Conservation (phyloP, 2,888 invertebrate genomes). For the Drosophila aldrichi region DNA sequence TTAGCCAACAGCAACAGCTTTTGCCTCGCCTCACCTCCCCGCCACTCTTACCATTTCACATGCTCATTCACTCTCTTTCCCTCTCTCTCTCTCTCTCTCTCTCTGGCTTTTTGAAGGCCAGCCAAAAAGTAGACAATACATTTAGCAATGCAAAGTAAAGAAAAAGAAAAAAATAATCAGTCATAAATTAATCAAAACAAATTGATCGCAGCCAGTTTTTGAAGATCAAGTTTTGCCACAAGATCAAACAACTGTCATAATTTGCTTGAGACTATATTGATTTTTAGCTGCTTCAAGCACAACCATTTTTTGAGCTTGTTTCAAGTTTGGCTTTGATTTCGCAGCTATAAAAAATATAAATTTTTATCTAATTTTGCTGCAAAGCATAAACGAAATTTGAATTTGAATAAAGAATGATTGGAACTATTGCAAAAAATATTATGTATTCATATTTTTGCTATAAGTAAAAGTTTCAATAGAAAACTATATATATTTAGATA, state of each 20-base stretch:
- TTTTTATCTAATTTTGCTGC: not conserved
- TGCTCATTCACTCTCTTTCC: not conserved
- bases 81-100: not conserved
- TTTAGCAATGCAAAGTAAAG: slow-evolving; percentile 20
- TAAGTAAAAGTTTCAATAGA: no score
- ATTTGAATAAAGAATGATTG: not conserved
- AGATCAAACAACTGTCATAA: slow-evolving; percentile 10
- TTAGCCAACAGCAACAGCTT: slow-evolving; percentile 50
- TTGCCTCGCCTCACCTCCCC: slow-evolving; percentile 1
- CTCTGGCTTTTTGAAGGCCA: slow-evolving; percentile 48
- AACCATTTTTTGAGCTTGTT: not conserved
- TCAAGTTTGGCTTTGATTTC: not conserved
- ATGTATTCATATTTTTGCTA: no score
- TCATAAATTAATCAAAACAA: slow-evolving; percentile 5
- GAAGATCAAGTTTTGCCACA: slow-evolving; percentile 8
- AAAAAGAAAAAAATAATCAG: not conserved
- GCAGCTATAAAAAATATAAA: not conserved
- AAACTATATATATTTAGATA: no score
- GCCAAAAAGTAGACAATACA: slow-evolving; percentile 74
- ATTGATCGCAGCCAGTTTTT: slow-evolving; percentile 8
- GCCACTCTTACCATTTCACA: slow-evolving; percentile 2
- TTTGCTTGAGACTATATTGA: not conserved
- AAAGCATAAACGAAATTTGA: not conserved
- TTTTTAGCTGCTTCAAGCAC: not conserved
- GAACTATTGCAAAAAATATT: not conserved